These are phyloP conservation scores for Morus bassanus DNA, from an alignment of 2,797 vertebrate species.

Conservation along the genomic window DNA sequence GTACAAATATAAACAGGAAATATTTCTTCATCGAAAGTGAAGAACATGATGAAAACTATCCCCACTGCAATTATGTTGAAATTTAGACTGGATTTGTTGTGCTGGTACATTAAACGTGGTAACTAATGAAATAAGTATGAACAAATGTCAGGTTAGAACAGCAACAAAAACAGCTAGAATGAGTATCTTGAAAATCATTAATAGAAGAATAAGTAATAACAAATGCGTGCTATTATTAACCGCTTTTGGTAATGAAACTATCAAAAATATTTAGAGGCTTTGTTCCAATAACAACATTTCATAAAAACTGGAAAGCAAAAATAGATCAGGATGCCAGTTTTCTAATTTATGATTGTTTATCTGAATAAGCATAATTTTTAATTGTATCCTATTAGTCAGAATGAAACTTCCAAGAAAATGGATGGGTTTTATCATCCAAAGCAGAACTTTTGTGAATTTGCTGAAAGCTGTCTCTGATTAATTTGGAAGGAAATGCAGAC, in stretches of 20 bases:
- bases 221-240: slow-evolving; percentile 27
- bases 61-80: not conserved
- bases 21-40: not conserved
- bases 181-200: not conserved
- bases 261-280: not conserved
- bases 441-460: not conserved
- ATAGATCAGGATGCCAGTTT: not conserved
- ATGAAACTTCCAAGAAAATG: not conserved
- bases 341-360: not conserved
- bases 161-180: not conserved
- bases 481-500: not conserved
- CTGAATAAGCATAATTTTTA: not conserved
- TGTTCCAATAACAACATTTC: not conserved
- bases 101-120: not conserved
- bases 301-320: not conserved
- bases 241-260: not conserved
- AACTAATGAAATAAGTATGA: slow-evolving; percentile 22
- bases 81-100: not conserved
- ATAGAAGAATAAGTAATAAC: slow-evolving; percentile 20
- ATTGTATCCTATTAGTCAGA: not conserved
- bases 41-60: not conserved
- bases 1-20: not conserved
- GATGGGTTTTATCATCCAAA: not conserved
- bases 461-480: not conserved
- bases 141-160: slow-evolving; percentile 2